Conservation (phyloP, 2,113 vertebrate genomes). For the Oryzias woworae region DNA sequence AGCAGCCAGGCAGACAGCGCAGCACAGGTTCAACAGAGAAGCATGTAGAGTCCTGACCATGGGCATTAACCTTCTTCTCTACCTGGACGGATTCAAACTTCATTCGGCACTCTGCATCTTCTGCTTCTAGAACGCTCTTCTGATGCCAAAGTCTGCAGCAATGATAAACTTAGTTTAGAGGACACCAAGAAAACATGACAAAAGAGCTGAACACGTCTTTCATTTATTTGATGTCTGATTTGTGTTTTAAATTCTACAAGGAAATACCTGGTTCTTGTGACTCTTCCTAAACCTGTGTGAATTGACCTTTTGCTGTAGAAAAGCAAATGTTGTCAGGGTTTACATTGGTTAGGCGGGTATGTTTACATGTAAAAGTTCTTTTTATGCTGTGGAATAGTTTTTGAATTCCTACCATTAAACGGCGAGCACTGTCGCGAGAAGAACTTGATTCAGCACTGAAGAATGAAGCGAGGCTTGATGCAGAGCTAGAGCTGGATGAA, state of each 20-base stretch:
- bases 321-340: constrained; percentile 16
- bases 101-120: constrained; percentile 73
- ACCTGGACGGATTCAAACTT: constrained; percentile 68
- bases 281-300: constrained; percentile 39
- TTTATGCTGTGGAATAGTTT: not conserved
- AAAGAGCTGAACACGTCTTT: not conserved
- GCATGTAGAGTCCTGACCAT: constrained; percentile 69
- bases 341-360: not conserved
- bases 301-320: constrained; percentile 30
- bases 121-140: constrained; percentile 24
- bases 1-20: constrained; percentile 71
- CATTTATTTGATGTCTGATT: not conserved
- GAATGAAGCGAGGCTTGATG: constrained; percentile 54
- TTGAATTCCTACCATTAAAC: constrained; percentile 30
- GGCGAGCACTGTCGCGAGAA: constrained; percentile 39
- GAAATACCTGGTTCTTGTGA: constrained; percentile 50
- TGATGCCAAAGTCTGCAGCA: constrained; percentile 19
- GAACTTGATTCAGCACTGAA: constrained; percentile 58
- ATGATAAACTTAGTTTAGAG: not conserved
- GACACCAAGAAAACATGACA: not conserved
- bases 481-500: constrained; percentile 42
- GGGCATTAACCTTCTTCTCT: constrained; percentile 58
- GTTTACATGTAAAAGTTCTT: not conserved
- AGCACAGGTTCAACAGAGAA: constrained; percentile 78
- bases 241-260: not conserved